Evolutionary conservation across 1,140 invertebrate species (phyloP).

Genomic region (Panonychus citri): DNA sequence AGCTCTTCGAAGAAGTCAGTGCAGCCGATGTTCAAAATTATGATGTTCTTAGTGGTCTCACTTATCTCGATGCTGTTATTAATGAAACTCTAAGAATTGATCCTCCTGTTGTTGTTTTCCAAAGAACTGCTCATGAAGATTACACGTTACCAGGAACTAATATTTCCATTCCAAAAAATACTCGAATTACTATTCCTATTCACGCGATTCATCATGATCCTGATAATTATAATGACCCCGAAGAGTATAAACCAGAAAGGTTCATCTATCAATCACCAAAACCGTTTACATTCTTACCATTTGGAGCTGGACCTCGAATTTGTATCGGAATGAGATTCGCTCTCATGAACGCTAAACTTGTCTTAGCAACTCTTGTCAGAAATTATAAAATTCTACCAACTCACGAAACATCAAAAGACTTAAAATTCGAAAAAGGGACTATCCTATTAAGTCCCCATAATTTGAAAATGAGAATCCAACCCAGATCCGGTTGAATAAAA

Average conservation of each 20-base stretch:
- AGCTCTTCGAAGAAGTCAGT: slow-evolving; percentile 23
- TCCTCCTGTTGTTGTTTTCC: slow-evolving; percentile 13
- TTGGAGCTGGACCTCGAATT: slow-evolving; percentile 29
- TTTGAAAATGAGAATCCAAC: too few relatives aligned
- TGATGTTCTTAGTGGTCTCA: neutral
- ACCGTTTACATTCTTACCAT: slow-evolving; percentile 40
- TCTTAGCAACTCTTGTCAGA: slow-evolving; percentile 21
- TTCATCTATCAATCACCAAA: slow-evolving; percentile 21
- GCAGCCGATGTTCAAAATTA: slow-evolving; percentile 1
- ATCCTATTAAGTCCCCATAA: too few relatives aligned
- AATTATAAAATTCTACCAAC: slow-evolving; percentile 15
- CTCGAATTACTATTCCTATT: slow-evolving; percentile 7
- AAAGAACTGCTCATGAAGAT: neutral
- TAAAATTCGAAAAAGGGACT: too few relatives aligned
- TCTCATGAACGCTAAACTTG: slow-evolving; percentile 37
- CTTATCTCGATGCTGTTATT: slow-evolving; percentile 22
- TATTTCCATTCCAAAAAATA: neutral
- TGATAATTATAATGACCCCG: slow-evolving; percentile 13
- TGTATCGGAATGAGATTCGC: slow-evolving; percentile 37
- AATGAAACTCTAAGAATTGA: slow-evolving; percentile 23
- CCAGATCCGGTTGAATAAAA: too few relatives aligned
- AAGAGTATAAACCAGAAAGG: slow-evolving; percentile 12
- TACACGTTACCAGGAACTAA: neutral
- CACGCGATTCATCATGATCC: slow-evolving; percentile 15
- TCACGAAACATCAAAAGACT: neutral